phyloP scores from a whole-genome alignment of 1,140 invertebrate genomes.

The Palaemon carinicauda region DNA sequence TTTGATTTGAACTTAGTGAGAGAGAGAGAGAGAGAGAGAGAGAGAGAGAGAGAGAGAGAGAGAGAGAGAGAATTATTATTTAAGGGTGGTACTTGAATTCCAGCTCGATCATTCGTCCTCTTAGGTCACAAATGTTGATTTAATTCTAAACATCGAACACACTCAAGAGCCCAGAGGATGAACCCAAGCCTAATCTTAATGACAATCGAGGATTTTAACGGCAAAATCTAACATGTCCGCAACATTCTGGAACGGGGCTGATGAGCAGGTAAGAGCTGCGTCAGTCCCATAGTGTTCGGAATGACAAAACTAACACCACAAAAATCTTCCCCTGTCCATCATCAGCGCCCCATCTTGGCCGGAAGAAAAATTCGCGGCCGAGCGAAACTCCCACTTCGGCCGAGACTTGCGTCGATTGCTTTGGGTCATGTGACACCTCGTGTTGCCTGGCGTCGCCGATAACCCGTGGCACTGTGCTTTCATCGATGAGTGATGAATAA shows the following conservation, averaged over 20 bases:
- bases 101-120: no score
- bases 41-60: no score
- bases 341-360: conserved; percentile 10
- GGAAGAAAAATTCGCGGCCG: conserved; percentile 27
- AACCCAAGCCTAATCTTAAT: no score
- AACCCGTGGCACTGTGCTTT: neutral
- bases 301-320: conserved; percentile 48
- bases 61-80: no score
- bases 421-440: neutral
- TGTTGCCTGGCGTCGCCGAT: no score
- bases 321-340: conserved; percentile 45
- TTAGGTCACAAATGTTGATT: no score
- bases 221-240: neutral
- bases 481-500: neutral
- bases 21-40: no score
- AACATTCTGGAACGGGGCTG: neutral
- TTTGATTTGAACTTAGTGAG: no score
- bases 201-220: neutral
- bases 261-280: neutral
- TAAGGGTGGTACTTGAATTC: no score
- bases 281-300: conserved; percentile 20
- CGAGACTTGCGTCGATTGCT: neutral
- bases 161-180: no score
- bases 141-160: no score
- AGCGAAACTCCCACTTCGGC: neutral